Evolutionary conservation across 2,888 invertebrate species (phyloP), one percentile per base, ranked within the genome.

Genomic region (Tenodera sinensis): DNA sequence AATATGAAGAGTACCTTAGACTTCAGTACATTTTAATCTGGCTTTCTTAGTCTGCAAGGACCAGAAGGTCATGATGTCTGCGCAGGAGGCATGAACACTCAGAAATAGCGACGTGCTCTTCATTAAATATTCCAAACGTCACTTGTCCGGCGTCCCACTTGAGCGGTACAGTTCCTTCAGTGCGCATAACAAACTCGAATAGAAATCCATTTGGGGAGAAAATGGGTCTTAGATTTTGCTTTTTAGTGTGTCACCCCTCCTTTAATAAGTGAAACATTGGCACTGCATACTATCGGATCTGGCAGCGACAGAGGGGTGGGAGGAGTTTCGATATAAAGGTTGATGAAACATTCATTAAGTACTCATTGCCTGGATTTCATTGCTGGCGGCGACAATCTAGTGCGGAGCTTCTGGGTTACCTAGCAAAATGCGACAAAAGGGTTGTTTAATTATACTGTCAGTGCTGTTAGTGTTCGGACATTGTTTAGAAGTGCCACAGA

Each of bases 241-340:
- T 34, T 30, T 87, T 87, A 87, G 87, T 87, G 34, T 87, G 87
- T 87, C 87, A 87, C 54, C 25, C 27, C 30, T 27, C 15, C 87
- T 47, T 47, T 83, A 34, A 87, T 34, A 47, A 82, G 82, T 54
- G 87, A 81, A 87, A 83, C 27, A 87, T 20, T 71, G 54, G 54
- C 54, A 71, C 2, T 71, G 25, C 20, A 71, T 71, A 0, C 54
- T 71, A 71, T 71, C 54, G 54, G 54, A 71, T 71, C 54, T 71
- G 54, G 20, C 54, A 71, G 54, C 82, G 34, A 83, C n/a, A 81
- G 30, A 28, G 54, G 82, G 83, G 87, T 30, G 87, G 87, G 82
- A 83, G 83, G 34, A 34, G 83, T 81, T 83, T 71, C 54, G 85
- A 85, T 88, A 89, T 89, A 89, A 87, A 89, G 88, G 83, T 83